phyloP scores from a whole-genome alignment of 2,797 vertebrate species.

The Anniella stebbinsi region DNA sequence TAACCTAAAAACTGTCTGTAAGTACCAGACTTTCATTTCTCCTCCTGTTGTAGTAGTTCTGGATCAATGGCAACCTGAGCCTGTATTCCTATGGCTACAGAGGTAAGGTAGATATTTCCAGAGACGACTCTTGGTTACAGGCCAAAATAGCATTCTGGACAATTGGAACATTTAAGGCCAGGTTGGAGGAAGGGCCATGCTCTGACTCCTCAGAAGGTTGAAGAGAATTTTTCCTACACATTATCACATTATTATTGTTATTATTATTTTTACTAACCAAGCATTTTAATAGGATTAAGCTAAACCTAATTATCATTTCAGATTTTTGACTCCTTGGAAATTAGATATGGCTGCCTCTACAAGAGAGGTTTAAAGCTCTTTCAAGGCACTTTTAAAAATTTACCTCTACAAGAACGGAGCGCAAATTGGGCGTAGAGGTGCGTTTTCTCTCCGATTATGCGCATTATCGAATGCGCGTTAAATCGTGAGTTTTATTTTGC shows the following conservation, averaged over 20 bases:
- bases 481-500: no score
- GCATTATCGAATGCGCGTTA: no score
- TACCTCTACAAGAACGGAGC: no score
- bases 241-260: slow-evolving; percentile 56
- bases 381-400: no score
- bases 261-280: slow-evolving; percentile 19
- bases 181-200: slow-evolving; percentile 42
- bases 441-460: no score
- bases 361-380: no score
- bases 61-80: background rate
- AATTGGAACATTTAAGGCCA: slow-evolving; percentile 37
- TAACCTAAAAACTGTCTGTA: background rate
- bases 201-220: slow-evolving; percentile 50
- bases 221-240: slow-evolving; percentile 42
- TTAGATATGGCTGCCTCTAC: no score
- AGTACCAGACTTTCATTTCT: background rate
- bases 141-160: slow-evolving; percentile 43
- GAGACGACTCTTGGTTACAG: slow-evolving; percentile 35
- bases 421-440: no score
- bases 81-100: background rate
- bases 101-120: slow-evolving; percentile 30
- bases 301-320: slow-evolving; percentile 63
- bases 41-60: background rate
- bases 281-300: slow-evolving; percentile 61
- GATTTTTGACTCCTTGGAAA: slow-evolving; percentile 42